These are phyloP conservation scores for Otis tarda DNA, from an alignment of 2,113 vertebrate species.

Conservation along the genomic window DNA sequence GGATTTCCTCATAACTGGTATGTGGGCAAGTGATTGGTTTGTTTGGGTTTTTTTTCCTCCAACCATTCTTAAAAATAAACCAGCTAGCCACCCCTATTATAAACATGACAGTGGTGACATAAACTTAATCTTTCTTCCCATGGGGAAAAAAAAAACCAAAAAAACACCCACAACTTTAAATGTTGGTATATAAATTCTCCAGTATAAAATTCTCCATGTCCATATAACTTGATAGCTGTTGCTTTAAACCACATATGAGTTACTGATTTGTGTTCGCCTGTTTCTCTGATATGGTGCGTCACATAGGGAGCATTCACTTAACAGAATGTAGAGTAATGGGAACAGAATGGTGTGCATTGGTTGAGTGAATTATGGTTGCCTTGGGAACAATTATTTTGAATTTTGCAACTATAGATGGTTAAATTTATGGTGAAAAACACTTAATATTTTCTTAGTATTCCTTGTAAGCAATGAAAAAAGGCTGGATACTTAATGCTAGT, in stretches of 20 bases:
- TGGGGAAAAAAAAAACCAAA: neutral
- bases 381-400: conserved; percentile 29
- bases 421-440: neutral
- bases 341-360: neutral
- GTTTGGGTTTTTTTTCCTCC: neutral
- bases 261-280: neutral
- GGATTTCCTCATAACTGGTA: neutral
- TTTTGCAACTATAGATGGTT: neutral
- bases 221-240: neutral
- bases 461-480: neutral
- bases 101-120: neutral
- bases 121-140: neutral
- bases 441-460: neutral
- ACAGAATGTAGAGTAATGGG: neutral
- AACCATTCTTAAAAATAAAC: neutral
- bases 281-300: neutral
- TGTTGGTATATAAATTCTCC: neutral
- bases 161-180: fast-evolving
- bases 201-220: neutral
- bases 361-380: neutral
- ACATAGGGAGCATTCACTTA: neutral
- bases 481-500: neutral
- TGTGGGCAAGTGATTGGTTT: neutral
- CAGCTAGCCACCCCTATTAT: neutral
- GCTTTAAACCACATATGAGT: neutral